Evolutionary conservation across 2,888 invertebrate species (phyloP), one percentile per base, ranked within the genome.

Genomic region (Caenorhabditis macrosperma): DNA sequence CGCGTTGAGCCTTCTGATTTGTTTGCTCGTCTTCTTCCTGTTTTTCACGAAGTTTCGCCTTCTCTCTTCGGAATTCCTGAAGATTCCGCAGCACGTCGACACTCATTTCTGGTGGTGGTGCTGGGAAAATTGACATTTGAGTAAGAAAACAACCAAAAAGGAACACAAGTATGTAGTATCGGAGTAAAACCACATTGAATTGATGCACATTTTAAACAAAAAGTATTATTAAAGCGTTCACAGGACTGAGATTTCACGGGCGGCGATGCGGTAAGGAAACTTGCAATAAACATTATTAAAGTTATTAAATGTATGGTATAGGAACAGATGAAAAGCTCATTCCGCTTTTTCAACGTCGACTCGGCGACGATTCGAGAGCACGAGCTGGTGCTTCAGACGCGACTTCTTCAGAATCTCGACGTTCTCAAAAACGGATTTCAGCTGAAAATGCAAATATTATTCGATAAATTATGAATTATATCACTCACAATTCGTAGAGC

Each of bases 41-140:
- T 12, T 50, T 30, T 15, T 72, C 33, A 30, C 44, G n/a, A 5
- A 72, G 55, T 15, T 61, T 63, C 26, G 24, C 44, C 26, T 63
- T 72, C 17, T 71, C 28, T 46, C 22, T 28, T 33, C 72, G 72
- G 22, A 64, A 72, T 41, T 72, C 64, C 55, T 64, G 72, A 35
- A 72, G 64, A 38, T 72, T 72, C 20, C 46, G 72, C n/a, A 72
- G 57, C 38, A 63, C 72, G 35, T 72, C 64, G 15, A 15, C 3
- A 26, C 55, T 28, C 72, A 72, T 72, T 10, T 20, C n/a, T n/a
- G n/a, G n/a, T n/a, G n/a, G n/a, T n/a, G n/a, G n/a, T n/a, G n/a
- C n/a, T 35, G 10, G 9, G 15, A 15, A 4, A n/a, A 17, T 30
- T 30, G 9, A 33, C 10, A 20, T 22, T 35, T 38, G 33, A 22